Evolutionary conservation across 2,888 invertebrate genomes (phyloP), one percentile per base, ranked within the genome.

Genomic region (Perizoma flavofasciatum): DNA sequence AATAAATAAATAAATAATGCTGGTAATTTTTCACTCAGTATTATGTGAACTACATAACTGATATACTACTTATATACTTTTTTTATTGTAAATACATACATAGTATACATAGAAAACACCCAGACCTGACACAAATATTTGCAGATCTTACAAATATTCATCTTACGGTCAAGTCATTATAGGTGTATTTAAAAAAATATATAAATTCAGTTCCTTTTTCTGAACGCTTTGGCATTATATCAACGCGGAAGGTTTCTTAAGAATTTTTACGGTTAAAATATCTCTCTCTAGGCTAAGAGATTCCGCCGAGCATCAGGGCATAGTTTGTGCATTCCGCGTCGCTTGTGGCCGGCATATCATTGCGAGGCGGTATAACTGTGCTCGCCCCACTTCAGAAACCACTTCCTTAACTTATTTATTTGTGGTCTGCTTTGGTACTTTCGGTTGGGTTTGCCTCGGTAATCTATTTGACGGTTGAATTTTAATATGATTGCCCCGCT

Each of bases 241-340:
- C n/a, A n/a, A n/a, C n/a, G n/a, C 7, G 63, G 55, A 73, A 72
- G 22, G 22, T 22, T 70, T 67, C 49, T 44, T 63, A 70, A 74
- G 72, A 76, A 74, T 78, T 81, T 79, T 81, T 77, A 76, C 73
- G 70, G 68, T 79, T 76, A 76, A 79, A 82, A 82, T 81, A 82
- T 81, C 74, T 74, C 59, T 68, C 61, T 65, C 61, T 56, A 63
- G 72, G 72, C 76, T 76, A 73, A 73, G 78, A 78, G 73, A 82
- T 79, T 78, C 77, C 73, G 35, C 48, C 48, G 67, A 75, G 71
- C 77, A 75, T 77, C 79, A 74, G 71, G 69, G 74, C 77, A 81
- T 81, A 80, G 81, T 78, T 79, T 69, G 76, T 76, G 75, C 76
- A 82, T 83, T 78, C 81, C 79, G 66, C 69, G 71, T 68, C 70